A percentile compares a stretch with the other conserved stretches of the same genome.
phyloP scores from a whole-genome alignment of 1,140 invertebrate genomes.

The Amyelois transitella region DNA sequence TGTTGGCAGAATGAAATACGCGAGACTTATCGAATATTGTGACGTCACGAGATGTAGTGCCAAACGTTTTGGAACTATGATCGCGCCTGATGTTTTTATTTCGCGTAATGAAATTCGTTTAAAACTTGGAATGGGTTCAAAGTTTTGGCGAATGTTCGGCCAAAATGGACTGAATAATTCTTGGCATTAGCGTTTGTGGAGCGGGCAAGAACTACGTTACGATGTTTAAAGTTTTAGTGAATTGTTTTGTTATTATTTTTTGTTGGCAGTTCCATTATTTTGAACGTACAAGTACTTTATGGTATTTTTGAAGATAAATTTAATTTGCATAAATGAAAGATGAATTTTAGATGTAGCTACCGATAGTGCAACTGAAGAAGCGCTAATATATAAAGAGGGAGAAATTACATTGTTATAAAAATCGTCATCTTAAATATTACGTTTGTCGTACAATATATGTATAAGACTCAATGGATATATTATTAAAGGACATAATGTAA shows the following conservation, averaged over 20 bases:
- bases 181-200: slow-evolving; percentile 39
- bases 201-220: background rate
- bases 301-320: no score
- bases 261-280: background rate
- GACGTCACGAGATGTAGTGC: slow-evolving; percentile 33
- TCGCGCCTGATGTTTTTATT: slow-evolving; percentile 44
- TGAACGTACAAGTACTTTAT: background rate
- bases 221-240: background rate
- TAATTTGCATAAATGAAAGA: no score
- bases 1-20: slow-evolving; percentile 31
- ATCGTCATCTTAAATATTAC: no score
- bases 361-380: no score
- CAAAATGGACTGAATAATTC: slow-evolving; percentile 50
- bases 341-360: no score
- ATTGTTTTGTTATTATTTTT: background rate
- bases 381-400: no score
- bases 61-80: slow-evolving; percentile 14
- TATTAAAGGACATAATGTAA: no score
- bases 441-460: no score
- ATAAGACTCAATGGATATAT: no score
- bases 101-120: slow-evolving; percentile 56
- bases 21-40: slow-evolving; percentile 26
- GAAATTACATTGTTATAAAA: no score
- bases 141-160: slow-evolving; percentile 30
- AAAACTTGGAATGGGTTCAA: slow-evolving; percentile 63